A percentile compares a stretch with the other conserved stretches of the same genome.
phyloP scores from a whole-genome alignment of 2,888 invertebrate genomes.

The Phaedon cochleariae region DNA sequence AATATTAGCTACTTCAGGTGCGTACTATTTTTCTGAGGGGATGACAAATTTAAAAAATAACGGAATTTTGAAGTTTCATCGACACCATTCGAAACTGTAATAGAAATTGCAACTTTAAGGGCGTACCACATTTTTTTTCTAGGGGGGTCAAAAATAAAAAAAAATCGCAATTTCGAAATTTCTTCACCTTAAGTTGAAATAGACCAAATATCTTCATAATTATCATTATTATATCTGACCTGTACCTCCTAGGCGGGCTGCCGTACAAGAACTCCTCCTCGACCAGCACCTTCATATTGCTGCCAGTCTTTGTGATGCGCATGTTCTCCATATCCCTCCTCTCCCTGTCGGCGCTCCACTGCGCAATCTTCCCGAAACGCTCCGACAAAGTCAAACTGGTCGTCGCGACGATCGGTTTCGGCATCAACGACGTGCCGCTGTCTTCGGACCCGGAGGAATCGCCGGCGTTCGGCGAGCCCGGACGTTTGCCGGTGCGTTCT shows the following conservation, averaged over 20 bases:
- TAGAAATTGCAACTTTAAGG: too few species aligned
- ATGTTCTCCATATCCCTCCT: constrained; percentile 87
- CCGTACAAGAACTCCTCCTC: constrained; percentile 68
- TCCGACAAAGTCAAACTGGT: constrained; percentile 80
- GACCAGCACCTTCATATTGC: constrained; percentile 80
- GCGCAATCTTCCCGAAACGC: constrained; percentile 90
- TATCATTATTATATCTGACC: too few species aligned
- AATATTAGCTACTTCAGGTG: too few species aligned
- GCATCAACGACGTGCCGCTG: constrained; percentile 66
- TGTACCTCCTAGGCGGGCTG: constrained; percentile 66
- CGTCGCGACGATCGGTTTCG: constrained; percentile 70
- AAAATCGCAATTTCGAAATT: too few species aligned
- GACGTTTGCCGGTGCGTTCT: constrained; percentile 57
- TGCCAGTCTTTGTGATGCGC: constrained; percentile 82
- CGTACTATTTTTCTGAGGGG: too few species aligned
- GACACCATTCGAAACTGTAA: too few species aligned
- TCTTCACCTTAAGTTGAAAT: too few species aligned
- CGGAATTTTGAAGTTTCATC: too few species aligned
- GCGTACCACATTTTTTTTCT: too few species aligned
- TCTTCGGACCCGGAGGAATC: constrained; percentile 71
- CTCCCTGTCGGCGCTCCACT: constrained; percentile 81
- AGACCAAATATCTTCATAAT: too few species aligned
- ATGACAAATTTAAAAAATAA: too few species aligned
- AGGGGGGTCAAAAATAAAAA: too few species aligned
- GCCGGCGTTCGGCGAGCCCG: constrained; percentile 60